Evolutionary conservation across 2,113 vertebrate genomes (phyloP).

Genomic region (Ophthalmolycus amberensis): DNA sequence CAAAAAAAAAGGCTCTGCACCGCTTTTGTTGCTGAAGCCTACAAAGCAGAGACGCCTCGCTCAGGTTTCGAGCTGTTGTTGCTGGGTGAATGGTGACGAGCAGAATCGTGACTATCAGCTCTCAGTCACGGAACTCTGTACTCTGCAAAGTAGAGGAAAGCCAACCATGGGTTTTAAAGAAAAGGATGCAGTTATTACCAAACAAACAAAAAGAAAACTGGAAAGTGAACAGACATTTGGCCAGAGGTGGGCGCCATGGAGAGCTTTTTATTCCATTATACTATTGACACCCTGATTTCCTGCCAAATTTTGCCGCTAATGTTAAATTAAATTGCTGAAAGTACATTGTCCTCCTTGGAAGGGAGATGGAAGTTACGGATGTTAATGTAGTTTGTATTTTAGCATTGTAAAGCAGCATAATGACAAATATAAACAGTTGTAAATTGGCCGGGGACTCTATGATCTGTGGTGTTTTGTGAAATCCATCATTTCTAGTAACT

Average conservation of each 20-base stretch:
- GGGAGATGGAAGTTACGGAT: not conserved
- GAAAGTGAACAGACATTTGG: not conserved
- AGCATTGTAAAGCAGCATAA: too few species aligned
- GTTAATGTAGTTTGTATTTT: too few species aligned
- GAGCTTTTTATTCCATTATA: not conserved
- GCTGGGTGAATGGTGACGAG: conserved; percentile 5
- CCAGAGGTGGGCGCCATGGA: not conserved
- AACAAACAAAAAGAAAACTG: not conserved
- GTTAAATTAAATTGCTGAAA: not conserved
- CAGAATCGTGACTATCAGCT: not conserved
- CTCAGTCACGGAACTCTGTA: not conserved
- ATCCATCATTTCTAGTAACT: too few species aligned
- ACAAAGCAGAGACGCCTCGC: not conserved
- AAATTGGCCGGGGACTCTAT: too few species aligned
- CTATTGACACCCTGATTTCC: not conserved
- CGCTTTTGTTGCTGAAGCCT: not conserved
- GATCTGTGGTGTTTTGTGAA: too few species aligned
- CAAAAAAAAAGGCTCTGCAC: not conserved
- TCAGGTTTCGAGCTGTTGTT: not conserved
- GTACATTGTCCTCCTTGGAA: not conserved
- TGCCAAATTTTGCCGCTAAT: not conserved
- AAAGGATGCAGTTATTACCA: not conserved
- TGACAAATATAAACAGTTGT: too few species aligned
- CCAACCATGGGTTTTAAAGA: not conserved
- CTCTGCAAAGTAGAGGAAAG: not conserved